phyloP scores from a whole-genome alignment of 2,888 invertebrate genomes.

The Pandemis cinnamomeana region DNA sequence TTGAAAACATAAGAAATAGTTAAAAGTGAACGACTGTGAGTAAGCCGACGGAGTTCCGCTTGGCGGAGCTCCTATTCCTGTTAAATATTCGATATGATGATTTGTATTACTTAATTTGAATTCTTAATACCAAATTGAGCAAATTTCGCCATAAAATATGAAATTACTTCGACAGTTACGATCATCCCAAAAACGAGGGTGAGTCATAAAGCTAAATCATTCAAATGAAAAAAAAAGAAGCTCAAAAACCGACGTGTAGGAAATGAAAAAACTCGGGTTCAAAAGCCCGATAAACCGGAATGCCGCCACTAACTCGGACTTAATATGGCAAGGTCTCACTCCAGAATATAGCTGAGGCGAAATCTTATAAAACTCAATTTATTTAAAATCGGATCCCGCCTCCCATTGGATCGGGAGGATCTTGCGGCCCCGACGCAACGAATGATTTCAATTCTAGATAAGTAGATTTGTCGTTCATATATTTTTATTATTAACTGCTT shows the following conservation, averaged over 20 bases:
- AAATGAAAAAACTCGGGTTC: conserved; percentile 18
- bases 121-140: not conserved
- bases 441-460: conserved; percentile 75
- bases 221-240: conserved; percentile 7
- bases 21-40: too few relatives aligned
- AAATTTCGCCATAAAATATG: not conserved
- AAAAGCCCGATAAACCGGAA: conserved; percentile 29
- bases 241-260: not conserved
- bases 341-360: conserved; percentile 44
- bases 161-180: not conserved
- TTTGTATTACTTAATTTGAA: too few relatives aligned
- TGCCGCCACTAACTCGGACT: conserved; percentile 38
- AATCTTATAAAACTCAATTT: conserved; percentile 73
- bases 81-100: too few relatives aligned
- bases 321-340: conserved; percentile 34
- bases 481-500: conserved; percentile 58
- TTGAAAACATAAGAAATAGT: too few relatives aligned
- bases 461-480: conserved; percentile 64
- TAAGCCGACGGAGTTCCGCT: too few relatives aligned
- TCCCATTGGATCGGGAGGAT: conserved; percentile 58
- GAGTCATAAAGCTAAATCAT: conserved; percentile 21
- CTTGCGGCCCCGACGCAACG: conserved; percentile 55
- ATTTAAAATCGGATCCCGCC: conserved; percentile 69
- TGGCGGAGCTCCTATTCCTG: too few relatives aligned
- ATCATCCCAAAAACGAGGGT: not conserved